Conservation (phyloP, 2,888 invertebrate species). For the Seira sanloemensis region DNA sequence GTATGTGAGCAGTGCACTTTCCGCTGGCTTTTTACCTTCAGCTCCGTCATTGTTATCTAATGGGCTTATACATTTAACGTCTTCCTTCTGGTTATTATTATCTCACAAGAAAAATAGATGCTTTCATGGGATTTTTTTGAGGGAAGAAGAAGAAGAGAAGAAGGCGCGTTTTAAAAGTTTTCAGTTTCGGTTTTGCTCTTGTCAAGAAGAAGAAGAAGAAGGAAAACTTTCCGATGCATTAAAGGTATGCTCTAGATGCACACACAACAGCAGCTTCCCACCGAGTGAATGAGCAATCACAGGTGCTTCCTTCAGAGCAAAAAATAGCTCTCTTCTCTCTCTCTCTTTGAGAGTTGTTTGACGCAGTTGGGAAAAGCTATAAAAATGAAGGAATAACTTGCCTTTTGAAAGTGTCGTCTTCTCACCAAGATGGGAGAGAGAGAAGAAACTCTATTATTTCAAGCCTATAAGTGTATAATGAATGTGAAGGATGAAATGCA, state of each 20-base stretch:
- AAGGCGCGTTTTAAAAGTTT: background rate
- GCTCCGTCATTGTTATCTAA: background rate
- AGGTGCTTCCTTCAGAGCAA: conserved; percentile 63
- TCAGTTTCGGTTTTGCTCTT: background rate
- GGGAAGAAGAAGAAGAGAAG: too few species aligned
- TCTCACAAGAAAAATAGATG: background rate
- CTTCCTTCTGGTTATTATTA: background rate
- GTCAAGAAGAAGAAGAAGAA: too few species aligned
- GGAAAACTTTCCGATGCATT: background rate
- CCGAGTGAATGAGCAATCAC: conserved; percentile 72
- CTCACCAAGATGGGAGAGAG: background rate
- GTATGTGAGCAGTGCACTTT: background rate
- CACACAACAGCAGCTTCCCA: background rate
- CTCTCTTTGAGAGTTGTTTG: background rate
- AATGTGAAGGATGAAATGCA: conserved; percentile 11
- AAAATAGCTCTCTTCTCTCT: too few species aligned
- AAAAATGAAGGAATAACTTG: background rate
- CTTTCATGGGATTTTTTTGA: background rate
- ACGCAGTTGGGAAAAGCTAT: background rate
- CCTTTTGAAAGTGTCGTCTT: conserved; percentile 36
- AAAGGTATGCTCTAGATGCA: background rate
- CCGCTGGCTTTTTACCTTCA: background rate
- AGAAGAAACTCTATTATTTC: conserved; percentile 8
- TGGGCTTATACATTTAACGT: background rate
- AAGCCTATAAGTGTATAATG: conserved; percentile 15